Percentiles rank a stretch among this genome's conserved stretches.
These are phyloP conservation scores for Drosophila rellima DNA, from an alignment of 2,888 invertebrate species.

Conservation along the genomic window DNA sequence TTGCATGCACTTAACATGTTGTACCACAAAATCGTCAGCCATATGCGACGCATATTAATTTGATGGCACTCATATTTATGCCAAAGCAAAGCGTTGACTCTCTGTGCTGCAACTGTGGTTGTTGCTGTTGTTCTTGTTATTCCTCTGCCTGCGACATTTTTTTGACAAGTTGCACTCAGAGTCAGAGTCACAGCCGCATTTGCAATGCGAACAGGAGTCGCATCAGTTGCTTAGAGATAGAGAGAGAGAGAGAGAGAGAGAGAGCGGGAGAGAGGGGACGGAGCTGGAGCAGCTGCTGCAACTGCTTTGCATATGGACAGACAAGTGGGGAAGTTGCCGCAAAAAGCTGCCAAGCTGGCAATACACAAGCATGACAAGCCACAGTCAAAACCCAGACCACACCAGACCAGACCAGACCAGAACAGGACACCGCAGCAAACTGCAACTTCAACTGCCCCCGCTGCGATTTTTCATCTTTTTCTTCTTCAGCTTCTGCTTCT, in stretches of 20 bases:
- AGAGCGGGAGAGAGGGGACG: background rate
- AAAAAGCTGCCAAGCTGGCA: constrained; percentile 62
- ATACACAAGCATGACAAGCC: constrained; percentile 51
- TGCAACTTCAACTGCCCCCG: constrained; percentile 49
- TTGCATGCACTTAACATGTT: constrained; percentile 81
- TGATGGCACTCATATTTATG: constrained; percentile 83
- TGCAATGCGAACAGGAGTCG: constrained; percentile 60
- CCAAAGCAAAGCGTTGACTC: constrained; percentile 75
- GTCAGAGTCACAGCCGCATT: constrained; percentile 54
- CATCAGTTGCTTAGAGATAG: background rate
- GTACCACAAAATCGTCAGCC: constrained; percentile 82
- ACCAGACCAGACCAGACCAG: constrained; percentile 4
- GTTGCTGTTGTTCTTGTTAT: constrained; percentile 27
- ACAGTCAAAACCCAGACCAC: constrained; percentile 6
- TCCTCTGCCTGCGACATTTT: constrained; percentile 65
- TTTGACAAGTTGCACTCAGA: constrained; percentile 80
- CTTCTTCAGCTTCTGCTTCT: background rate
- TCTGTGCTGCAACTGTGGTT: constrained; percentile 27
- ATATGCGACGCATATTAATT: constrained; percentile 82
- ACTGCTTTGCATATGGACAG: constrained; percentile 75
- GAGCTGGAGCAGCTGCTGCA: constrained; percentile 62
- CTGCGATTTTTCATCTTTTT: constrained; percentile 39
- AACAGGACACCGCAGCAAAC: constrained; percentile 29
- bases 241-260: background rate
- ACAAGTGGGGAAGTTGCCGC: constrained; percentile 47